Conservation (phyloP, 2,113 vertebrate genomes). For the Spea multiplicata region DNA sequence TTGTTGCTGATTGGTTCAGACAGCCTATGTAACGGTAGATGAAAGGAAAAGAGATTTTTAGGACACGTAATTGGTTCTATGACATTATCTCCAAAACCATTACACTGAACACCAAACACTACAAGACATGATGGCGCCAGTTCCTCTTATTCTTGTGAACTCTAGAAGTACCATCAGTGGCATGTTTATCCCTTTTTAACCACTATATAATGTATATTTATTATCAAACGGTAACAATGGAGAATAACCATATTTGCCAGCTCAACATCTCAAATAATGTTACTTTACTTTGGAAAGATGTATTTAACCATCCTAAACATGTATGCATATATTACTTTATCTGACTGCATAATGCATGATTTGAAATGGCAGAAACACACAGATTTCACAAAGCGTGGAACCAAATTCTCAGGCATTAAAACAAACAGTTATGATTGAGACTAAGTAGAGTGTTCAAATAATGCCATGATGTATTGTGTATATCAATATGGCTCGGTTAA, state of each 20-base stretch:
- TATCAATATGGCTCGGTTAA: constrained; percentile 98
- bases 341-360: neutral
- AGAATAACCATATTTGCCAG: neutral
- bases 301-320: too few relatives aligned
- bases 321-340: too few relatives aligned
- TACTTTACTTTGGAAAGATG: too few relatives aligned
- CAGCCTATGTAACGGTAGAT: too few relatives aligned
- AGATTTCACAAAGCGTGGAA: neutral
- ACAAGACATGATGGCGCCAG: too few relatives aligned
- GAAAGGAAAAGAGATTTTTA: too few relatives aligned
- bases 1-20: too few relatives aligned
- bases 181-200: neutral
- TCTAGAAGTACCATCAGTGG: neutral
- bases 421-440: constrained; percentile 90
- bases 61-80: too few relatives aligned
- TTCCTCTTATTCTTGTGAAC: too few relatives aligned
- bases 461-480: constrained; percentile 96
- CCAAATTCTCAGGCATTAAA: constrained; percentile 63
- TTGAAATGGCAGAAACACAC: neutral
- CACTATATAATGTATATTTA: neutral
- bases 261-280: neutral
- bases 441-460: constrained; percentile 80
- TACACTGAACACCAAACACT: too few relatives aligned
- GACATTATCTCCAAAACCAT: too few relatives aligned
- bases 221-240: neutral